These are phyloP conservation scores for Phrynocephalus versicolor DNA, from an alignment of 2,113 vertebrate species.

Conservation along the genomic window DNA sequence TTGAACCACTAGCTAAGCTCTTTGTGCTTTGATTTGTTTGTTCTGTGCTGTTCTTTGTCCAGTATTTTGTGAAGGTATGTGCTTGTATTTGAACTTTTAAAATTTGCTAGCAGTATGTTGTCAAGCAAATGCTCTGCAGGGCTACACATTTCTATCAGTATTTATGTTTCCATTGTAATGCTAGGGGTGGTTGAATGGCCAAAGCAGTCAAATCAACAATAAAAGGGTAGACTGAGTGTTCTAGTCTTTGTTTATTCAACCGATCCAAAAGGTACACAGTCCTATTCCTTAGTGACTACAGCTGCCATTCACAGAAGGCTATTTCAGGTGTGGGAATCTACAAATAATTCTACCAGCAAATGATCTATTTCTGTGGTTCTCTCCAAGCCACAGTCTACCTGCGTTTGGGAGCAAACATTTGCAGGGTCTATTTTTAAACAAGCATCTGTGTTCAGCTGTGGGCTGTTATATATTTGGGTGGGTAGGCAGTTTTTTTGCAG, in stretches of 20 bases:
- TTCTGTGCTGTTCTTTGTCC: too few relatives aligned
- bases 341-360: neutral
- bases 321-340: constrained; percentile 1
- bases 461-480: neutral
- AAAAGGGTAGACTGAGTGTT: too few relatives aligned
- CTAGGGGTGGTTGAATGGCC: too few relatives aligned
- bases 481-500: neutral
- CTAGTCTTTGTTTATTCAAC: neutral
- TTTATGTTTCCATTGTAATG: too few relatives aligned
- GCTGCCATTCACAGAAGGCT: neutral
- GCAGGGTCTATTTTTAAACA: neutral
- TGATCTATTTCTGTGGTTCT: neutral
- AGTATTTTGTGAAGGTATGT: too few relatives aligned
- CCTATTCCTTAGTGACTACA: neutral
- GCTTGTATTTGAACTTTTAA: too few relatives aligned
- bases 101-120: too few relatives aligned
- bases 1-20: too few relatives aligned
- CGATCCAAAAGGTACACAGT: neutral
- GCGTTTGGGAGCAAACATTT: neutral
- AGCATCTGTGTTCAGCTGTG: neutral
- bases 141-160: too few relatives aligned
- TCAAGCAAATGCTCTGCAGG: too few relatives aligned
- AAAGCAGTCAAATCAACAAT: too few relatives aligned
- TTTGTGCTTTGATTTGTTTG: too few relatives aligned
- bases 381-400: neutral